Evolutionary conservation across 2,888 invertebrate species (phyloP).

Genomic region (Periphyllus acericola): DNA sequence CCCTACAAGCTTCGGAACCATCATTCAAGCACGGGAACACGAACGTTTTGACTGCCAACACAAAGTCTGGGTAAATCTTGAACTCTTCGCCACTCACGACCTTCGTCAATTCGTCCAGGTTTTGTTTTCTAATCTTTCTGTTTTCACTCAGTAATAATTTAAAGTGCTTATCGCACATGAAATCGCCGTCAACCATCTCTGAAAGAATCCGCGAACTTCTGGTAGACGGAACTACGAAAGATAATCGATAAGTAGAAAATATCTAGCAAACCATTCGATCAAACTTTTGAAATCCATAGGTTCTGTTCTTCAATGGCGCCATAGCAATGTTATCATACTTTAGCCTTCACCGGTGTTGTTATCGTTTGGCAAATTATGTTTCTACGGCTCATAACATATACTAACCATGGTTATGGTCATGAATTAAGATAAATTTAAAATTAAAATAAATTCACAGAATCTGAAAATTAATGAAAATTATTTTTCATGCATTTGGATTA

Average conservation of each 20-base stretch:
- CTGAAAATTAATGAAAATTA: no score
- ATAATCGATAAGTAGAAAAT: neutral
- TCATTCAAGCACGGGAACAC: constrained; percentile 70
- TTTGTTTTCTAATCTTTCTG: constrained; percentile 72
- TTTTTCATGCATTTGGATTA: no score
- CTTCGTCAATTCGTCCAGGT: constrained; percentile 69
- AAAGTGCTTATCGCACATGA: constrained; percentile 53
- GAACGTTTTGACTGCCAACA: constrained; percentile 67
- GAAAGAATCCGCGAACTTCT: neutral
- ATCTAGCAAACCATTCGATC: neutral
- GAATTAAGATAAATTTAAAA: no score
- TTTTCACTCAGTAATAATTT: constrained; percentile 68
- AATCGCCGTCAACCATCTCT: neutral
- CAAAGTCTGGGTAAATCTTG: neutral
- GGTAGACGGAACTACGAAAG: neutral
- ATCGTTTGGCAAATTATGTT: no score
- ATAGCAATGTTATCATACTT: constrained; percentile 31
- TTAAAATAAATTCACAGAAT: no score
- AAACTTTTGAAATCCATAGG: constrained; percentile 34
- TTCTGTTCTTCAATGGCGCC: neutral
- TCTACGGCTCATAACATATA: no score
- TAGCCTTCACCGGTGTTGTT: no score
- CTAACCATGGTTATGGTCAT: no score
- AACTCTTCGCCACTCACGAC: constrained; percentile 67
- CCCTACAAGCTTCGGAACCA: constrained; percentile 74